Conservation (phyloP, 2,113 vertebrate species). For the Ailurus styani region DNA sequence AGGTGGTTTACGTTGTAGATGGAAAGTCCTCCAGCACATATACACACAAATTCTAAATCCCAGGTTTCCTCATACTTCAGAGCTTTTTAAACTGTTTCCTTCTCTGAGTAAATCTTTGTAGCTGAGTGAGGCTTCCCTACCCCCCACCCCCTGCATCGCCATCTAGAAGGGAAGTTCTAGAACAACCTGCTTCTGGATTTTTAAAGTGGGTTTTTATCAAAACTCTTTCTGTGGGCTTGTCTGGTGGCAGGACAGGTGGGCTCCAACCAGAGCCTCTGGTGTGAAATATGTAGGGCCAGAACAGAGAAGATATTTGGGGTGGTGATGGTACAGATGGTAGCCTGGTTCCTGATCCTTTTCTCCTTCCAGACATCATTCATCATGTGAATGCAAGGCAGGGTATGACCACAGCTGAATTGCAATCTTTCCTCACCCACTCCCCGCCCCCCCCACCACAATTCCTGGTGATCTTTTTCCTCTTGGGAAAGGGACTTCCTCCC, state of each 20-base stretch:
- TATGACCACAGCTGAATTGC: too few relatives aligned
- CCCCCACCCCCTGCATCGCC: too few relatives aligned
- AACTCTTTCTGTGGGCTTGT: not conserved
- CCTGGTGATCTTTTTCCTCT: not conserved
- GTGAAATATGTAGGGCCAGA: not conserved
- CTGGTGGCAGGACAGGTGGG: not conserved
- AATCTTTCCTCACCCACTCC: not conserved
- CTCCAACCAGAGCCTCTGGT: not conserved
- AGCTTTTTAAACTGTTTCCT: conserved; percentile 88
- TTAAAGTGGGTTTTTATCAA: not conserved
- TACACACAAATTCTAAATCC: not conserved
- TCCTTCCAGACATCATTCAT: not conserved
- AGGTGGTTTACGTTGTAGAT: not conserved
- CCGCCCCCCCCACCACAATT: not conserved
- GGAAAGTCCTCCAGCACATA: not conserved
- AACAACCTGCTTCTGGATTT: not conserved
- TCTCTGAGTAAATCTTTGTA: conserved; percentile 79
- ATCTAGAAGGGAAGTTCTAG: not conserved
- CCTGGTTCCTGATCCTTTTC: not conserved
- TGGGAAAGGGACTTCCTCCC: not conserved
- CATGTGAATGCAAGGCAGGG: not conserved
- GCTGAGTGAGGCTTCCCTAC: conserved; percentile 75
- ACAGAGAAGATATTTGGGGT: not conserved
- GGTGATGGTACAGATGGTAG: not conserved
- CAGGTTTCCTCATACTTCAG: conserved; percentile 73